phyloP scores from a whole-genome alignment of 2,888 invertebrate species.

The Drosophila cognata region DNA sequence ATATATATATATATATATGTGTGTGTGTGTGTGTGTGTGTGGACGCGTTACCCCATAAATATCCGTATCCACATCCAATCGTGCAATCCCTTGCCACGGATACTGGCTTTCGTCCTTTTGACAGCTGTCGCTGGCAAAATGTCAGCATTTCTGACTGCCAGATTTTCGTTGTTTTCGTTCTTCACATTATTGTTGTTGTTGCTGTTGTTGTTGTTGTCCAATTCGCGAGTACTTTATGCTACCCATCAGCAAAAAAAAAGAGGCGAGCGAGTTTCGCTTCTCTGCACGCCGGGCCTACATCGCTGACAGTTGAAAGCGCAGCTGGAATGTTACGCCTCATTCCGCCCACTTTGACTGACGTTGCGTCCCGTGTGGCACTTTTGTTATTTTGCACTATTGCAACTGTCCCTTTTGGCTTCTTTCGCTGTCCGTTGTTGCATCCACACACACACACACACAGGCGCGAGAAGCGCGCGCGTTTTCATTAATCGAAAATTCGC shows the following conservation, averaged over 20 bases:
- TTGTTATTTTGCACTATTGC: conserved; percentile 30
- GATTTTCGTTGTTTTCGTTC: conserved; percentile 41
- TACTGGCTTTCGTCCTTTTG: conserved; percentile 41
- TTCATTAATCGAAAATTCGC: conserved; percentile 80
- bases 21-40: not conserved
- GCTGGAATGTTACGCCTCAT: conserved; percentile 47
- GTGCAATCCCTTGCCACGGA: conserved; percentile 28
- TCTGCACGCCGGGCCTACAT: conserved; percentile 68
- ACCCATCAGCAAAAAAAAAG: not conserved
- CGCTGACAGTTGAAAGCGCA: conserved; percentile 69
- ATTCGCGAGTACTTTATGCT: conserved; percentile 47
- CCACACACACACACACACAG: not conserved
- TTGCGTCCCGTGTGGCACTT: conserved; percentile 21
- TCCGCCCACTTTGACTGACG: conserved; percentile 27
- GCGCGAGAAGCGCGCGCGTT: conserved; percentile 41
- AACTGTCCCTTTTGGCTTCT: conserved; percentile 17
- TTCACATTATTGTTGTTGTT: conserved; percentile 5
- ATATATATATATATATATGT: not conserved
- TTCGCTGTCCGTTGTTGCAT: conserved; percentile 15
- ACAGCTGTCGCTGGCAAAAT: conserved; percentile 62
- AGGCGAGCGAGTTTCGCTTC: conserved; percentile 40
- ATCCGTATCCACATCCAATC: conserved; percentile 47
- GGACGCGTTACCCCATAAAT: conserved; percentile 7
- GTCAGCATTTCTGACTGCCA: conserved; percentile 64
- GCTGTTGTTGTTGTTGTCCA: conserved; percentile 23